Percentiles rank a stretch among this genome's conserved stretches.
Evolutionary conservation across 1,140 invertebrate species (phyloP).

Genomic region (Drosophila virilis): DNA sequence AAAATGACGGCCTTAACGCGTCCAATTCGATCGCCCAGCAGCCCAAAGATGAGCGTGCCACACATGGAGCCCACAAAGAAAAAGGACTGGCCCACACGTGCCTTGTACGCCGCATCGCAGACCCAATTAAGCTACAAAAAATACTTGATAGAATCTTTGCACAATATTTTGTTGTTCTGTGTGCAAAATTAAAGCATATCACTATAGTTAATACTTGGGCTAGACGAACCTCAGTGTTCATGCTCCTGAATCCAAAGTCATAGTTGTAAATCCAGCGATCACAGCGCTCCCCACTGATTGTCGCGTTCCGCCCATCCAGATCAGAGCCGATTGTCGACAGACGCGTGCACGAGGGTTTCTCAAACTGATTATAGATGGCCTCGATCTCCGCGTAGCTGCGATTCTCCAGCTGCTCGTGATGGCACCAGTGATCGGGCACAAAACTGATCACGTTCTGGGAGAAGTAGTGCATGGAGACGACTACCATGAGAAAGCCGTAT

Average conservation of each 20-base stretch:
- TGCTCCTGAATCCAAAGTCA: conserved; percentile 85
- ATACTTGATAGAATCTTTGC: background rate
- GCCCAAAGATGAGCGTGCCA: conserved; percentile 86
- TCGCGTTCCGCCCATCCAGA: conserved; percentile 30
- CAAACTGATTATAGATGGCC: conserved; percentile 52
- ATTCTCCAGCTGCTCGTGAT: conserved; percentile 70
- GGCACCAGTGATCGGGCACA: conserved; percentile 84
- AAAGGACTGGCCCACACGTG: conserved; percentile 85
- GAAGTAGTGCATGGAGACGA: conserved; percentile 86
- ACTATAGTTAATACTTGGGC: background rate
- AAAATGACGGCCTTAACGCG: conserved; percentile 86
- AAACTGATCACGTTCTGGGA: conserved; percentile 86
- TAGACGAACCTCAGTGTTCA: conserved; percentile 85
- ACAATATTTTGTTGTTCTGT: too few relatives aligned
- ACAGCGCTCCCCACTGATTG: conserved; percentile 65
- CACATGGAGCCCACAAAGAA: conserved; percentile 87
- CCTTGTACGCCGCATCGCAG: conserved; percentile 86
- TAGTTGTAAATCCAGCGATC: conserved; percentile 85
- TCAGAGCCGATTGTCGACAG: conserved; percentile 32
- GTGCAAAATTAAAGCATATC: too few relatives aligned
- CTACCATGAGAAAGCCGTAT: conserved; percentile 66
- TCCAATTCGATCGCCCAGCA: conserved; percentile 86
- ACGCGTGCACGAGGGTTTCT: conserved; percentile 65
- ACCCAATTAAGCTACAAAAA: conserved; percentile 86
- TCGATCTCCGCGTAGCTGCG: conserved; percentile 54